Evolutionary conservation across 1,140 invertebrate species (phyloP).

Genomic region (Dryas iulia): DNA sequence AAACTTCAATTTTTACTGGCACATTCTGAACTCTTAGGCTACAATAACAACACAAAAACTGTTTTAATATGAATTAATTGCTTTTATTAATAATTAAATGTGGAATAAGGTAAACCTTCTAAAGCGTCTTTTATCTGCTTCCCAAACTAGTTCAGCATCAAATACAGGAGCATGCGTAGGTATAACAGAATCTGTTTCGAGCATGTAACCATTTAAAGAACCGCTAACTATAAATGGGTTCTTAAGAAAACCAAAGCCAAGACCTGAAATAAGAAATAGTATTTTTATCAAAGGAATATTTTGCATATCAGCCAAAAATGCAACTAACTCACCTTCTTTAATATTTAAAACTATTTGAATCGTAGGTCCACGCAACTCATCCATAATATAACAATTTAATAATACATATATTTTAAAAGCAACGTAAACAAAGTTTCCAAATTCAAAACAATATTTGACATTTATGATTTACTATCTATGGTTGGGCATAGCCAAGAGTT

Average conservation of each 20-base stretch:
- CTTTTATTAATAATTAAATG: not conserved
- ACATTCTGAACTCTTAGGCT: slow-evolving; percentile 71
- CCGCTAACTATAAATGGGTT: slow-evolving; percentile 65
- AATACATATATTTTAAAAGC: slow-evolving; percentile 5
- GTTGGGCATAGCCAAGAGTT: too few species aligned
- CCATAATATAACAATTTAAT: slow-evolving; percentile 50
- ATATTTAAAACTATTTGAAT: slow-evolving; percentile 71
- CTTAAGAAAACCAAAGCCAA: slow-evolving; percentile 69
- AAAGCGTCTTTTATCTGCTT: slow-evolving; percentile 72
- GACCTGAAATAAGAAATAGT: slow-evolving; percentile 46
- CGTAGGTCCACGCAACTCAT: slow-evolving; percentile 67
- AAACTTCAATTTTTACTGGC: slow-evolving; percentile 70
- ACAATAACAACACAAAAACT: slow-evolving; percentile 19
- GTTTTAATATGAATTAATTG: not conserved
- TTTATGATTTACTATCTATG: too few species aligned
- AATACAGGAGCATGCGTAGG: slow-evolving; percentile 65
- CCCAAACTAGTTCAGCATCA: slow-evolving; percentile 75
- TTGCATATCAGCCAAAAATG: not conserved
- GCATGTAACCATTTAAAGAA: slow-evolving; percentile 71
- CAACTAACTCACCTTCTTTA: slow-evolving; percentile 57
- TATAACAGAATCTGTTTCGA: slow-evolving; percentile 67
- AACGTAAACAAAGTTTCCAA: slow-evolving; percentile 32
- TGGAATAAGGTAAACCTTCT: slow-evolving; percentile 49
- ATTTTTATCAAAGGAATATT: slow-evolving; percentile 11
- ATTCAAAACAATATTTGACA: slow-evolving; percentile 28